Evolutionary conservation across 1,140 invertebrate genomes (phyloP), one percentile per base, ranked within the genome.

Genomic region (Apis florea): DNA sequence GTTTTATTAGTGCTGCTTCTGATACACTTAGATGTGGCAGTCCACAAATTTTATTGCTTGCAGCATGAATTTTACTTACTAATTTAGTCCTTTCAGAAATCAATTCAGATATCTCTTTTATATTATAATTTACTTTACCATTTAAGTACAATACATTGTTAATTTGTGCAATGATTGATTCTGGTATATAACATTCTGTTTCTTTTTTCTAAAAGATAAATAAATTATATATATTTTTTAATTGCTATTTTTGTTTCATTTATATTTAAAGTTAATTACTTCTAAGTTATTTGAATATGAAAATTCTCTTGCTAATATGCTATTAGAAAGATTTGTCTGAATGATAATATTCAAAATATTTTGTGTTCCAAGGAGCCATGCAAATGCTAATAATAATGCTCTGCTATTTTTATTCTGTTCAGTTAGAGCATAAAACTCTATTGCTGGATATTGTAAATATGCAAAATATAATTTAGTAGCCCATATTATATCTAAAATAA

Each of bases 71-170:
- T 88, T 89, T 92, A 1, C 80, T 84, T 58, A 79, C 73, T 21
- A 93, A 59, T 79, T 90, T 92, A 12, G 83, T 68, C 89, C 89
- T 92, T 76, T 91, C 87, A 12, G 10, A 10, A 13, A 84, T 54
- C 26, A 93, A 67, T 76, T 93, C 91, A 2, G 82, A 82, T 26
- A 93, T 92, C 61, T 89, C 88, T 77, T 90, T 93, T 8, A 93
- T 77, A 84, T 93, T 93, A 61, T 86, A 83, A 85, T 86, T 91
- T 21, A 93, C 81, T 81, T 87, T 90, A 47, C 89, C 88, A 84
- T 85, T 89, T 49, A 88, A 82, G 11, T 90, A 76, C 12, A 92
- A 59, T 63, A 92, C 85, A 67, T 74, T 80, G 61, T 88, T 76
- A 40, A 90, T 80, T 73, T 87, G 83, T 5, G 73, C 61, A 15